A percentile compares a stretch with the other conserved stretches of the same genome.
phyloP scores from a whole-genome alignment of 2,888 invertebrate genomes.

The Dryobota labecula region DNA sequence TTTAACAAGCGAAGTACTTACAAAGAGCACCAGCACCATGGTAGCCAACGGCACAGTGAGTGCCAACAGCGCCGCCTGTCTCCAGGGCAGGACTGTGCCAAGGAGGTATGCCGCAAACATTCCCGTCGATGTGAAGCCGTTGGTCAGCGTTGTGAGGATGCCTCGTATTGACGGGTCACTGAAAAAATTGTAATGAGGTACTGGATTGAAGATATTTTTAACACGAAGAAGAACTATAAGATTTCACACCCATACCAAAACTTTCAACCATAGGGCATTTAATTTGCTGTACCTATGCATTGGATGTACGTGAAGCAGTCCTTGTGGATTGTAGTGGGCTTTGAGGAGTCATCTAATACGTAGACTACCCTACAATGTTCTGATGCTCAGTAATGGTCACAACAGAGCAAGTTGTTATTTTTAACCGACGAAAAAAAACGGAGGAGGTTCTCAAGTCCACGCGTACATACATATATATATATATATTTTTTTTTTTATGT shows the following conservation, averaged over 20 bases:
- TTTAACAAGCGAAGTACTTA: slow-evolving; percentile 71
- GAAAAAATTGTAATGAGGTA: slow-evolving; percentile 60
- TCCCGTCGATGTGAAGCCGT: slow-evolving; percentile 86
- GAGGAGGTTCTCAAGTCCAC: no score
- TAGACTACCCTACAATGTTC: no score
- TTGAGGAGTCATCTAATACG: background rate
- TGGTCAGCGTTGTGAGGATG: slow-evolving; percentile 88
- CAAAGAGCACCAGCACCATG: slow-evolving; percentile 88
- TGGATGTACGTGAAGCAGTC: background rate
- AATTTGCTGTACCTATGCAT: background rate
- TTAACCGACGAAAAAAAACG: no score
- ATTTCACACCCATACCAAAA: background rate
- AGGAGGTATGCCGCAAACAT: slow-evolving; percentile 89
- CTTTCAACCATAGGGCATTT: background rate
- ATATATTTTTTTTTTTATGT: no score
- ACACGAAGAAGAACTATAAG: background rate
- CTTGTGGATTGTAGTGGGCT: background rate
- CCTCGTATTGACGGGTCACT: slow-evolving; percentile 90
- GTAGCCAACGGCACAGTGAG: slow-evolving; percentile 87
- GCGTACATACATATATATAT: no score
- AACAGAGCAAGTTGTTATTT: background rate
- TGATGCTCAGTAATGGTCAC: no score
- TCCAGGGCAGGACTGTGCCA: slow-evolving; percentile 89
- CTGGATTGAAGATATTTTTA: background rate
- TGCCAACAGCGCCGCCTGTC: slow-evolving; percentile 88